These are phyloP conservation scores for Drosophila guanche DNA, from an alignment of 1,140 invertebrate genomes.

Conservation along the genomic window DNA sequence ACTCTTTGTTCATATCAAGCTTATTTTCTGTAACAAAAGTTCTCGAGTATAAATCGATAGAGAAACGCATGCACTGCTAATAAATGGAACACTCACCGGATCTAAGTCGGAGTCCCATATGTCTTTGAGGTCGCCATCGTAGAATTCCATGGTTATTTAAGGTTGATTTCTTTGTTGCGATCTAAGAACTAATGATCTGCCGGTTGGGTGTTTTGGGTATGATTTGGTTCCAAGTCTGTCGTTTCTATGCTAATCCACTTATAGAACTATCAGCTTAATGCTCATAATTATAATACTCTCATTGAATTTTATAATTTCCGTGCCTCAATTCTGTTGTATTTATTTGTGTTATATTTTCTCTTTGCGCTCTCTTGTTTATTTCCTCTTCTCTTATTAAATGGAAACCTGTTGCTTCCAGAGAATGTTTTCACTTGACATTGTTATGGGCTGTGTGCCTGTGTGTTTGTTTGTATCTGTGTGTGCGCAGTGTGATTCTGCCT, in stretches of 20 bases:
- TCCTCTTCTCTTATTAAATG: conserved; percentile 60
- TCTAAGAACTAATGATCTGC: conserved; percentile 54
- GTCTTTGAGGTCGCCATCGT: conserved; percentile 89
- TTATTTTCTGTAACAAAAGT: conserved; percentile 43
- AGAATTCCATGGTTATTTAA: conserved; percentile 86
- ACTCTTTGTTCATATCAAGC: conserved; percentile 21
- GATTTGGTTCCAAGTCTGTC: conserved; percentile 60
- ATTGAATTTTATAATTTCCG: conserved; percentile 32
- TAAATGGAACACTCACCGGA: conserved; percentile 86
- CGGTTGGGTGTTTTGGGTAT: conserved; percentile 36
- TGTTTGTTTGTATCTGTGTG: conserved; percentile 7
- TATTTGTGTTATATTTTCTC: conserved; percentile 31
- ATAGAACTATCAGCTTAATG: conserved; percentile 40
- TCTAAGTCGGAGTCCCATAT: conserved; percentile 91
- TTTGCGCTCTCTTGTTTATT: conserved; percentile 30
- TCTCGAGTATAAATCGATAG: conserved; percentile 45
- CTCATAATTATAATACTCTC: conserved; percentile 43
- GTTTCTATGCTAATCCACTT: conserved; percentile 54
- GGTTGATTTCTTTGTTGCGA: conserved; percentile 43
- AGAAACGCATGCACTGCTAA: conserved; percentile 17
- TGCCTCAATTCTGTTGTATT: conserved; percentile 7
- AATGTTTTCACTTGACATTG: conserved; percentile 82
- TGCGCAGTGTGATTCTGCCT: conserved; percentile 25
- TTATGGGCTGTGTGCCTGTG: conserved; percentile 45
- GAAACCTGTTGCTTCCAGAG: conserved; percentile 81